These are phyloP conservation scores for Strigamia maritima DNA, from an alignment of 2,888 invertebrate species.

Conservation along the genomic window DNA sequence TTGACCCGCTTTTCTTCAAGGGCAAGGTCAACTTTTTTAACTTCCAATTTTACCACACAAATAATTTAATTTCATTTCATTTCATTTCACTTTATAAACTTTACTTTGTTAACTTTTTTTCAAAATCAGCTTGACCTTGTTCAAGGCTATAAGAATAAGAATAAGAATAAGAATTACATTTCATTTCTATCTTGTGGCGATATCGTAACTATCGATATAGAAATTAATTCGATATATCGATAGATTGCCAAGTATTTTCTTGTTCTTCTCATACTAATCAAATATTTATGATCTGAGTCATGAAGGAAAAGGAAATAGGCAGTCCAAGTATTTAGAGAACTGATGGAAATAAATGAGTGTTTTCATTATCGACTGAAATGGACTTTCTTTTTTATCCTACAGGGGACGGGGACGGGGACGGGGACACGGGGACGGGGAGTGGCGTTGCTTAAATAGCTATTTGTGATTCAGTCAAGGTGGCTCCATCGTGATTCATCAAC, in stretches of 20 bases:
- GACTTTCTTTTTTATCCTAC: background rate
- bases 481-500: background rate
- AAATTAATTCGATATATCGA: background rate
- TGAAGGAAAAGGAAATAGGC: background rate
- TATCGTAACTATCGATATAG: too few species aligned
- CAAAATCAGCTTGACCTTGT: too few species aligned
- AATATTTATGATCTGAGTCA: background rate
- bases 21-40: slow-evolving; percentile 2
- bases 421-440: too few species aligned
- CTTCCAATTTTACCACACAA: background rate
- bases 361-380: background rate
- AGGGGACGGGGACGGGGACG: background rate
- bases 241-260: too few species aligned
- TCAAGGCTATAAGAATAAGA: too few species aligned
- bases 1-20: background rate
- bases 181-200: too few species aligned
- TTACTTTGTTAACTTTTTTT: too few species aligned
- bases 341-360: background rate
- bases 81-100: too few species aligned
- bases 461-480: background rate
- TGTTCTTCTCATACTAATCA: too few species aligned
- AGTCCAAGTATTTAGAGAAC: background rate
- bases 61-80: background rate
- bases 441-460: background rate
- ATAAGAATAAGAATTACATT: too few species aligned